Evolutionary conservation across 2,113 vertebrate genomes (phyloP), one percentile per base, ranked within the genome.

Genomic region (Sorex fumeus): DNA sequence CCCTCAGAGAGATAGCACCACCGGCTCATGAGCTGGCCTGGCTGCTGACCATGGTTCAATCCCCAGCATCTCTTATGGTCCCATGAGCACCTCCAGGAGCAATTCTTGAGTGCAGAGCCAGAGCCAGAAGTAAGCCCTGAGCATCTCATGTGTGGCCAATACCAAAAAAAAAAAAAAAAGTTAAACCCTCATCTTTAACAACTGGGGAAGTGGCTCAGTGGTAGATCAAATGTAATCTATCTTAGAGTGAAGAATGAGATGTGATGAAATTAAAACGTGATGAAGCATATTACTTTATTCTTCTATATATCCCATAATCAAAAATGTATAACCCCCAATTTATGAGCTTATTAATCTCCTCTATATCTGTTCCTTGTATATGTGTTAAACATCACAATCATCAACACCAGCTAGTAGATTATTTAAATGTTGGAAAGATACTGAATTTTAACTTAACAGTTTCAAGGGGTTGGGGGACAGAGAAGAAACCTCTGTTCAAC

Each of bases 391-490:
- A 47, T 91, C 57, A 84, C 60, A 92, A 28, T 28, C 70, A 81
- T 88, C 62, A 94, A 53, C 92, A 85, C 69, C 81, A 83, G 85
- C 64, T 88, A 92, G 47, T 30, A 86, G 74, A 91, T 95, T 83
- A 87, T 91, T 94, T 90, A 28, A 88, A 95, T 93, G 81, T 32
- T 75, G 43, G 28, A 85, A 96, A 91, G 8, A 9, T 84, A 84
- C 23, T 80, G 76, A 47, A 95, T 95, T 91, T 95, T 92, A 93
- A 92, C 81, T 85, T 93, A 95, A 34, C 27, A 87, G 47, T 79
- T 80, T 81, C 72, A 81, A 60, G 32, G 40, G 28, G 27, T 53
- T 60, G 57, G 21, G 57, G 18, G 18, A 60, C 47, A 93, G 67
- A 87, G 85, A 70, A 36, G 50, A 95, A 90, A 84, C 28, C n/a